Percentiles rank a stretch among this genome's conserved stretches.
These are phyloP conservation scores for Columba guinea DNA, from an alignment of 2,797 vertebrate species.

Conservation along the genomic window DNA sequence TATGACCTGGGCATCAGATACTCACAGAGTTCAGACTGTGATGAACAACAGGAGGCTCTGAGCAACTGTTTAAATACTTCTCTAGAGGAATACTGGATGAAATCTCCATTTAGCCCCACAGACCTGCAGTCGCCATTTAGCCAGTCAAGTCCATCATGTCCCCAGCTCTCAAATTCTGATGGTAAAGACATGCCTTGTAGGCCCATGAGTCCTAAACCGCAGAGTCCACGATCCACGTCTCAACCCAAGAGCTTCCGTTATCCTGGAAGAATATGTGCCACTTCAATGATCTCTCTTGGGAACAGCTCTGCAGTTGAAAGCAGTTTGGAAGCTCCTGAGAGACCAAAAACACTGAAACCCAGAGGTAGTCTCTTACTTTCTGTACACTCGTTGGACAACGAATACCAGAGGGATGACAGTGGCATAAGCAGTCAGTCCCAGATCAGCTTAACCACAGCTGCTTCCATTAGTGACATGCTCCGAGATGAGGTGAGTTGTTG, in stretches of 20 bases:
- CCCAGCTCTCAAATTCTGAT: conserved; percentile 58
- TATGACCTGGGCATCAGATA: conserved; percentile 62
- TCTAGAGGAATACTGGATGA: conserved; percentile 66
- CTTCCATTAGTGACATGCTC: conserved; percentile 74
- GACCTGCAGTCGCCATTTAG: conserved; percentile 47
- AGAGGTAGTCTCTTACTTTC: conserved; percentile 77
- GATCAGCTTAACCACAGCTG: conserved; percentile 73
- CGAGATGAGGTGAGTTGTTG: conserved; percentile 82
- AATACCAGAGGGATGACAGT: conserved; percentile 74
- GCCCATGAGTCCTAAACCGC: conserved; percentile 90
- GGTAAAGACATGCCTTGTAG: conserved; percentile 77
- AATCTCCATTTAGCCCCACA: conserved; percentile 55
- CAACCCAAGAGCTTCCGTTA: conserved; percentile 76
- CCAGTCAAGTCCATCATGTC: conserved; percentile 67
- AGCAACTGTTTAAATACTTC: conserved; percentile 61
- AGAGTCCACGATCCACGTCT: conserved; percentile 75
- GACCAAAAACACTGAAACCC: conserved; percentile 82
- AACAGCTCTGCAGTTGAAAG: conserved; percentile 73
- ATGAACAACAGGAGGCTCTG: conserved; percentile 30
- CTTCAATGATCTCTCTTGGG: conserved; percentile 80
- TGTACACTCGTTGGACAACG: conserved; percentile 72
- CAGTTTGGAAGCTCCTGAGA: conserved; percentile 75
- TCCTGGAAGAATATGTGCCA: conserved; percentile 74
- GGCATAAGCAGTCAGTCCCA: conserved; percentile 76
- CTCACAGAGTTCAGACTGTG: conserved; percentile 25